Percentiles rank a stretch among this genome's conserved stretches.
phyloP scores from a whole-genome alignment of 2,888 invertebrate genomes.

The Branchipolynoe longqiensis region DNA sequence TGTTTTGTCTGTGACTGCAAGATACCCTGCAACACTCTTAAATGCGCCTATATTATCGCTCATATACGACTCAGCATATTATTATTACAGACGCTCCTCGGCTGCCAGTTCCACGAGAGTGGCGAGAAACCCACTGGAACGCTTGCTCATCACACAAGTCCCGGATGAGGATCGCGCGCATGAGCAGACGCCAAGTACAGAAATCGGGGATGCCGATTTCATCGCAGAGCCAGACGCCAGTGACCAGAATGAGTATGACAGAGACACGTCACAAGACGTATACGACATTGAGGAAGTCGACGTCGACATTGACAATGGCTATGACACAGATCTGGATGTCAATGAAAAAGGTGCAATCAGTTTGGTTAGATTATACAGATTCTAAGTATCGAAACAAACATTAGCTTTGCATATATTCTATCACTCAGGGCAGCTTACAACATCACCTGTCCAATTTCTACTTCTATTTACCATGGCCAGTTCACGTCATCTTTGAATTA shows the following conservation, averaged over 20 bases:
- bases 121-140: background rate
- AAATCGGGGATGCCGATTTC: background rate
- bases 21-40: too few relatives aligned
- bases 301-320: slow-evolving; percentile 68
- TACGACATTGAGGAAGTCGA: background rate
- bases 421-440: too few relatives aligned
- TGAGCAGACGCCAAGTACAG: background rate
- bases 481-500: too few relatives aligned
- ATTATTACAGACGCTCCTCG: slow-evolving; percentile 4
- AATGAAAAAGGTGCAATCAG: slow-evolving; percentile 72
- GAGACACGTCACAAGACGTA: background rate
- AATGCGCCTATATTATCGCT: too few relatives aligned
- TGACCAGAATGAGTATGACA: background rate
- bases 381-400: too few relatives aligned
- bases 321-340: slow-evolving; percentile 76
- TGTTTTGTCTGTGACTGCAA: too few relatives aligned
- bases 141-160: background rate
- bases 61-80: too few relatives aligned
- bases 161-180: background rate
- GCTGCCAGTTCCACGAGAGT: background rate
- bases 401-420: too few relatives aligned
- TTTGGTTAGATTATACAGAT: too few relatives aligned
- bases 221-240: background rate
- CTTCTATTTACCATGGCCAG: too few relatives aligned
- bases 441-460: too few relatives aligned